Percentiles rank a stretch among this genome's conserved stretches.
Evolutionary conservation across 2,797 vertebrate genomes (phyloP).

Genomic region (Lacerta agilis): DNA sequence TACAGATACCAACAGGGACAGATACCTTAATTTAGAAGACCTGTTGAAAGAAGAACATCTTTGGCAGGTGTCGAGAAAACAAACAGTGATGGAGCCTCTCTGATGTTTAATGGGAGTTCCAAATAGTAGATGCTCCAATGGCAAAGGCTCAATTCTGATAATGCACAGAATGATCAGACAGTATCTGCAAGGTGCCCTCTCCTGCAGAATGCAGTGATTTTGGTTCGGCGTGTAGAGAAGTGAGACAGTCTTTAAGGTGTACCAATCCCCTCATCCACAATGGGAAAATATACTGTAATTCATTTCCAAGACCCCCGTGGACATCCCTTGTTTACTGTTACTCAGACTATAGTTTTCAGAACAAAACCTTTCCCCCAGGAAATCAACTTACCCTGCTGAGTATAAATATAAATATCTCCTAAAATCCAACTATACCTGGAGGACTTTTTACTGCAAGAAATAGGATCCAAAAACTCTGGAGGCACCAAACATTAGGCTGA

Average conservation of each 20-base stretch:
- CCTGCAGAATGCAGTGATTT: too few relatives aligned
- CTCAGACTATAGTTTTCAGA: neutral
- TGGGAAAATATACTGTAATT: neutral
- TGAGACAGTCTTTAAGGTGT: neutral
- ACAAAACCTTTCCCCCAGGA: neutral
- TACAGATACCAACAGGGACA: too few relatives aligned
- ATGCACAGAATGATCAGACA: too few relatives aligned
- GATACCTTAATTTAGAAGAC: too few relatives aligned
- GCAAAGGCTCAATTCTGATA: too few relatives aligned
- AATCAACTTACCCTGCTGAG: neutral
- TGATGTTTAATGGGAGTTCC: too few relatives aligned
- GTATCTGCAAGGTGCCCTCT: too few relatives aligned
- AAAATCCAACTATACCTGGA: neutral
- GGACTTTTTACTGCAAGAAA: neutral
- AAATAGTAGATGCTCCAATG: too few relatives aligned
- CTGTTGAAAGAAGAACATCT: too few relatives aligned
- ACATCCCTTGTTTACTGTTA: neutral
- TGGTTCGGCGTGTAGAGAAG: too few relatives aligned
- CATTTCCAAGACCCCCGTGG: neutral
- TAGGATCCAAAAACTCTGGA: neutral
- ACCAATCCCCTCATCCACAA: neutral
- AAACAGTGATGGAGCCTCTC: too few relatives aligned
- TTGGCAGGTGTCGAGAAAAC: too few relatives aligned
- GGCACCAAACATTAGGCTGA: neutral
- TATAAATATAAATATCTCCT: neutral